Conservation (phyloP, 1,140 invertebrate genomes). For the Cataglyphis hispanica region DNA sequence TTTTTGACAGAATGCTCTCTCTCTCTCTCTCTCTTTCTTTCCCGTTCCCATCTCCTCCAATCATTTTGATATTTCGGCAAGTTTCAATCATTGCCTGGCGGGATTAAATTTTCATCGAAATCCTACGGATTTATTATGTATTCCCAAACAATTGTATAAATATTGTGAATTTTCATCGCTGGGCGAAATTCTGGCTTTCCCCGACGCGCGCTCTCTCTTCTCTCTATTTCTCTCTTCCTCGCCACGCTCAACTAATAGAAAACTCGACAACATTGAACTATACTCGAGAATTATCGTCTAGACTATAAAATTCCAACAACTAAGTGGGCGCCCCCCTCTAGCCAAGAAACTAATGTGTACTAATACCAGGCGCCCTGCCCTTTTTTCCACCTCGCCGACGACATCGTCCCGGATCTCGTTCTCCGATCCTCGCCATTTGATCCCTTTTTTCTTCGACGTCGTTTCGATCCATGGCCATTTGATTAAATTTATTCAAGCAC, state of each 20-base stretch:
- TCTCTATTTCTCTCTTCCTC: neutral
- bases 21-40: no score
- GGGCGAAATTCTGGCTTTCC: constrained; percentile 58
- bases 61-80: constrained; percentile 9
- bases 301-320: constrained; percentile 86
- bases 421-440: constrained; percentile 19
- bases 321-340: constrained; percentile 83
- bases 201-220: constrained; percentile 7
- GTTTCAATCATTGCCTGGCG: neutral
- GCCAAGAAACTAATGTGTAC: constrained; percentile 84
- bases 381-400: constrained; percentile 76
- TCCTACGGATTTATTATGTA: constrained; percentile 7
- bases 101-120: constrained; percentile 39
- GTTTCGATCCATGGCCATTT: neutral
- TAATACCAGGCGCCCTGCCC: constrained; percentile 86
- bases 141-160: constrained; percentile 27
- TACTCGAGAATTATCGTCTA: constrained; percentile 83
- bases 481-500: constrained; percentile 17
- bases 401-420: constrained; percentile 62
- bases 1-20: neutral
- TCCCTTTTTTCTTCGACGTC: constrained; percentile 6
- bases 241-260: constrained; percentile 75
- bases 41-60: neutral
- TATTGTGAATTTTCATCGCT: constrained; percentile 19
- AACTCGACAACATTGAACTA: constrained; percentile 85